Percentiles rank a stretch among this genome's conserved stretches.
Conservation (phyloP, 2,888 invertebrate species). For the Parthenolecanium corni region DNA sequence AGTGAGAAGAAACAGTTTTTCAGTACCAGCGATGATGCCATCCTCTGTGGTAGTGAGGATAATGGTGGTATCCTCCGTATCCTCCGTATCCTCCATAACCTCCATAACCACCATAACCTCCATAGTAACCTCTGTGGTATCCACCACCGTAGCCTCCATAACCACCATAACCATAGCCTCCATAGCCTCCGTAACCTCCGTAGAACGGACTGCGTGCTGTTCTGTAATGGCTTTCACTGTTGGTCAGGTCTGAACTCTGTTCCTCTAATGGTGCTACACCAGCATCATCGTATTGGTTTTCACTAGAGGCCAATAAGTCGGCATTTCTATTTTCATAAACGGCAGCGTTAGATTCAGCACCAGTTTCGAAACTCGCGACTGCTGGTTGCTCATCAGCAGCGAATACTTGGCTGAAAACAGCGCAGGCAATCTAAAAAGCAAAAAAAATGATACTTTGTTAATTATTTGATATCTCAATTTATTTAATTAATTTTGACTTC, state of each 20-base stretch:
- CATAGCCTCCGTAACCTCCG: constrained; percentile 5
- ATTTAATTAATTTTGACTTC: no score
- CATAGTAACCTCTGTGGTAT: constrained; percentile 6
- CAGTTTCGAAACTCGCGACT: not conserved
- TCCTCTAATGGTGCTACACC: not conserved
- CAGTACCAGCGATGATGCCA: no score
- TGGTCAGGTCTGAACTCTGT: not conserved
- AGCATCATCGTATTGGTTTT: constrained; percentile 1
- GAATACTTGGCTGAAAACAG: constrained; percentile 6
- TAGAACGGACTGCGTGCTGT: constrained; percentile 1
- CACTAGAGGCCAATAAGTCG: not conserved
- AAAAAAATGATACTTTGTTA: not conserved
- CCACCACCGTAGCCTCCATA: not conserved
- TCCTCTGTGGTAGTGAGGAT: no score
- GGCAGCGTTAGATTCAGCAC: not conserved
- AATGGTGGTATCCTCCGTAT: constrained; percentile 3
- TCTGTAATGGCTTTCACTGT: constrained; percentile 7
- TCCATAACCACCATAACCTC: constrained; percentile 4
- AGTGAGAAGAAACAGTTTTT: no score
- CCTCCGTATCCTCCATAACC: constrained; percentile 4
- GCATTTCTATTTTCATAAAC: not conserved
- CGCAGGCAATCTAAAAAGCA: constrained; percentile 2
- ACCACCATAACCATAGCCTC: not conserved
- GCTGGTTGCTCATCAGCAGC: not conserved
- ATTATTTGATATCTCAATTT: no score